Evolutionary conservation across 2,888 invertebrate species (phyloP).

Genomic region (Caenorhabditis sinica): DNA sequence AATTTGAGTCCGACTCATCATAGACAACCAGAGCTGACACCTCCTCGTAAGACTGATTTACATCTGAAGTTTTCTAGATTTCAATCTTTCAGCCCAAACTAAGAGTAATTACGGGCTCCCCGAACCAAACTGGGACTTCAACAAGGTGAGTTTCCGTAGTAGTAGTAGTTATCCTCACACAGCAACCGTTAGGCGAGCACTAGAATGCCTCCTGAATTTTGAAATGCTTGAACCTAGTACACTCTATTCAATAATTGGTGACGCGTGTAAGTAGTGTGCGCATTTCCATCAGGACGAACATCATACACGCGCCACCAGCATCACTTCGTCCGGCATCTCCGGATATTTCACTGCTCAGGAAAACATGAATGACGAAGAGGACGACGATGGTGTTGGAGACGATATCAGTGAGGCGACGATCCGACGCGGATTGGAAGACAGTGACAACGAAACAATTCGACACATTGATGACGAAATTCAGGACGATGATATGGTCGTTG

Average conservation of each 20-base stretch:
- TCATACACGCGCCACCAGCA: constrained; percentile 61
- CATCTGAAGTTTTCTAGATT: not conserved
- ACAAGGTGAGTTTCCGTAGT: constrained; percentile 55
- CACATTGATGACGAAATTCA: constrained; percentile 63
- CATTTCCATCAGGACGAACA: constrained; percentile 54
- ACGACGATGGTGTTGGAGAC: constrained; percentile 46
- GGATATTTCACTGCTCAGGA: constrained; percentile 76
- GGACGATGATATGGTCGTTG: constrained; percentile 59
- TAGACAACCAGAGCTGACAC: constrained; percentile 62
- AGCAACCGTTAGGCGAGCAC: not conserved
- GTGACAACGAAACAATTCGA: constrained; percentile 63
- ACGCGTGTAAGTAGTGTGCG: constrained; percentile 31
- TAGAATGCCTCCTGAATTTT: not conserved
- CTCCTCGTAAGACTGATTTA: constrained; percentile 42
- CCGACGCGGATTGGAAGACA: constrained; percentile 29
- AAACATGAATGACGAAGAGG: constrained; percentile 37
- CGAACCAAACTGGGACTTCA: constrained; percentile 64
- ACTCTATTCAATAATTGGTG: constrained; percentile 15
- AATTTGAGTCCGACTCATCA: constrained; percentile 37
- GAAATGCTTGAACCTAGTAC: not conserved
- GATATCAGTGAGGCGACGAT: constrained; percentile 21
- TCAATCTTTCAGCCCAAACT: constrained; percentile 24
- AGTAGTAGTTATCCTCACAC: too few species aligned
- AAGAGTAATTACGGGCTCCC: constrained; percentile 64
- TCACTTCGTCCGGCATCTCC: constrained; percentile 68